Percentiles rank a stretch among this genome's conserved stretches.
Conservation (phyloP, 2,888 invertebrate species). For the Ptilodon capucinus region DNA sequence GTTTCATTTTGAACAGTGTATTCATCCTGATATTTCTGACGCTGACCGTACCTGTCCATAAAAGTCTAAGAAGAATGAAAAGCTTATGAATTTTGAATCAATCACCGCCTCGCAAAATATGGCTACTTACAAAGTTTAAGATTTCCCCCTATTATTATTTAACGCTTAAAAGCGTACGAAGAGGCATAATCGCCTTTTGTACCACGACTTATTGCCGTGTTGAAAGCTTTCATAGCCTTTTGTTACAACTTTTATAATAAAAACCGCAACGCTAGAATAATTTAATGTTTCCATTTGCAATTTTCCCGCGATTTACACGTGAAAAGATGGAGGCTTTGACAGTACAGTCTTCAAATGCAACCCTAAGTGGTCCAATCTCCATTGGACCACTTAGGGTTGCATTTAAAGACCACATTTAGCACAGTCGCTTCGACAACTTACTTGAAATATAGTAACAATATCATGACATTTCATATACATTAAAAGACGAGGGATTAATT, state of each 20-base stretch:
- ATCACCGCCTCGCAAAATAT: constrained; percentile 15
- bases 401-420: no score
- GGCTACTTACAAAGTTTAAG: constrained; percentile 30
- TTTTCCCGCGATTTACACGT: constrained; percentile 51
- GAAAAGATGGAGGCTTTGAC: constrained; percentile 37
- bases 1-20: not conserved
- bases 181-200: constrained; percentile 70
- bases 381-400: no score
- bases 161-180: constrained; percentile 56
- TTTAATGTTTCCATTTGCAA: constrained; percentile 67
- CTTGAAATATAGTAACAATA: no score
- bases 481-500: no score
- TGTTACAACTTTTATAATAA: constrained; percentile 58
- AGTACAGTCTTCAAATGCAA: no score
- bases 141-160: constrained; percentile 44
- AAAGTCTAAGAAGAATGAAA: not conserved
- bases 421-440: no score
- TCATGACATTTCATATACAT: no score
- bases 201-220: constrained; percentile 62
- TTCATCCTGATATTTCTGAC: not conserved
- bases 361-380: no score
- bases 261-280: constrained; percentile 67
- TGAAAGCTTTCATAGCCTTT: constrained; percentile 68
- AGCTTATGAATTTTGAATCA: constrained; percentile 13
- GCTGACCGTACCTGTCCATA: not conserved